Evolutionary conservation across 2,797 vertebrate species (phyloP).

Genomic region (Florisuga fusca): DNA sequence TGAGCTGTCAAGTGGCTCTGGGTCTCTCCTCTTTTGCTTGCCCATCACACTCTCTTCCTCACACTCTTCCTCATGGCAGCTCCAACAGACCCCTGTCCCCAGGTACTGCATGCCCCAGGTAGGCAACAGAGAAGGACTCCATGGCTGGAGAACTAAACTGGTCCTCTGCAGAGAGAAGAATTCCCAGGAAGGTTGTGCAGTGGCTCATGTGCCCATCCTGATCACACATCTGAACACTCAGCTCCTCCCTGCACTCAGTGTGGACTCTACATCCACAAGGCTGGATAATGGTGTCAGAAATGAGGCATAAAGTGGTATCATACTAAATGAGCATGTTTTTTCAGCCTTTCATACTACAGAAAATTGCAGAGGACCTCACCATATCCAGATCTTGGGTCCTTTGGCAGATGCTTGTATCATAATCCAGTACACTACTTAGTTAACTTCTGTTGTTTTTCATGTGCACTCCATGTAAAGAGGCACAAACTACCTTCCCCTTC

Average conservation of each 20-base stretch:
- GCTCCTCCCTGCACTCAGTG: neutral
- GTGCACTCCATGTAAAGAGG: neutral
- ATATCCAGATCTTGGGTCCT: neutral
- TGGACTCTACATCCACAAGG: accelerated
- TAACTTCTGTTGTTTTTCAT: neutral
- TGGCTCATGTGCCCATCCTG: neutral
- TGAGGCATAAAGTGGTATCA: neutral
- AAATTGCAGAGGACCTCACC: neutral
- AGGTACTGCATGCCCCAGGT: neutral
- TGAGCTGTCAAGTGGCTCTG: neutral
- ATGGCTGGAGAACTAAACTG: neutral
- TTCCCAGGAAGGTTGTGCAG: neutral
- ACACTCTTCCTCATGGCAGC: neutral
- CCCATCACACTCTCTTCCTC: neutral
- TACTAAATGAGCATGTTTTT: neutral
- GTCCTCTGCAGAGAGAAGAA: neutral
- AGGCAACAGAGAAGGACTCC: neutral
- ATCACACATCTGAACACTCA: too few relatives aligned
- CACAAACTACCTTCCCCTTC: neutral
- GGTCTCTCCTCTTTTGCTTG: neutral
- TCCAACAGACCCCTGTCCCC: neutral
- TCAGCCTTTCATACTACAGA: neutral
- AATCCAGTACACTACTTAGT: neutral
- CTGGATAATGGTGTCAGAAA: neutral
- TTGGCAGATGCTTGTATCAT: neutral